Conservation (phyloP, 2,113 vertebrate species). For the Orientallactaga bullata region DNA sequence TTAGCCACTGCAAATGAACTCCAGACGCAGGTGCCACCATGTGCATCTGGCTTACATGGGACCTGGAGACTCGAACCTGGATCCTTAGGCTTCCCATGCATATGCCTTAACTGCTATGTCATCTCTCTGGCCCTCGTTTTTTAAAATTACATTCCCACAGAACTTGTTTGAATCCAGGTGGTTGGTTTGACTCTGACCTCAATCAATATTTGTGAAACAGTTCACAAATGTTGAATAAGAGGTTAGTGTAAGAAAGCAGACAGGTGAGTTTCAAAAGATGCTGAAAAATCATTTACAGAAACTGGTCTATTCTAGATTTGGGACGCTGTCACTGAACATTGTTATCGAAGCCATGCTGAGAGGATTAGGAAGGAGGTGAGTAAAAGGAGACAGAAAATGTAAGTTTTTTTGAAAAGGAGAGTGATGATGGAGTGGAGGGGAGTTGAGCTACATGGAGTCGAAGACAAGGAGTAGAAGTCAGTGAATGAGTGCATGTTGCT, state of each 20-base stretch:
- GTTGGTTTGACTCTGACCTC: background rate
- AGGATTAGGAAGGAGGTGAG: background rate
- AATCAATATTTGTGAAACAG: background rate
- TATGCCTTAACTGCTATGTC: no score
- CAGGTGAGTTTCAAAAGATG: background rate
- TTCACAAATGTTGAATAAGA: background rate
- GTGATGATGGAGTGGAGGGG: background rate
- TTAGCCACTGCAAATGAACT: no score
- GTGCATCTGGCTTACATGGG: no score
- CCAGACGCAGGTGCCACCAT: no score
- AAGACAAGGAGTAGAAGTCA: background rate
- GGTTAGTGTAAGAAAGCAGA: background rate
- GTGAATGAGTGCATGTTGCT: background rate
- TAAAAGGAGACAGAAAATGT: background rate
- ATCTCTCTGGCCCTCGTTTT: no score
- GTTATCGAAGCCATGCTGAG: background rate
- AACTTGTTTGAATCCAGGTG: background rate
- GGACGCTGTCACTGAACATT: background rate
- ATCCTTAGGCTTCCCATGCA: no score
- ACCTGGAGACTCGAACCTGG: no score
- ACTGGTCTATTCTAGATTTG: background rate
- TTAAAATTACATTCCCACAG: background rate
- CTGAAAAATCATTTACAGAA: background rate
- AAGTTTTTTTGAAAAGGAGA: background rate
- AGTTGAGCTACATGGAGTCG: rapidly evolving